Evolutionary conservation across 2,888 invertebrate species (phyloP).

Genomic region (Lithophane leautieri): DNA sequence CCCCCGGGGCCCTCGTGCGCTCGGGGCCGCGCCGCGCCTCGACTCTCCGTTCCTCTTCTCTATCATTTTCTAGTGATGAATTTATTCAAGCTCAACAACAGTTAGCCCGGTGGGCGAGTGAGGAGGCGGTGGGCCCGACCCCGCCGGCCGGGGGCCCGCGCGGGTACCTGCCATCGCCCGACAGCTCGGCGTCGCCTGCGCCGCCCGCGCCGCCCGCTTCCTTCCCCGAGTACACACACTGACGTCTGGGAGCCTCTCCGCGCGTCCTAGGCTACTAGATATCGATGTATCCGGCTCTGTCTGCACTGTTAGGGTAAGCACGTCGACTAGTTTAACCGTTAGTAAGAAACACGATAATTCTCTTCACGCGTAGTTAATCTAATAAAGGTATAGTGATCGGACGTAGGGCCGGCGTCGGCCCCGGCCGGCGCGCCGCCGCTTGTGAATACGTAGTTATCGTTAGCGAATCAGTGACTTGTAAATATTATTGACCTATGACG

Average conservation of each 20-base stretch:
- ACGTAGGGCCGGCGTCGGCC: slow-evolving; percentile 69
- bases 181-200: slow-evolving; percentile 84
- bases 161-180: slow-evolving; percentile 86
- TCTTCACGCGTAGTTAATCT: slow-evolving; percentile 81
- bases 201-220: slow-evolving; percentile 87
- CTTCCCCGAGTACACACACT: slow-evolving; percentile 76
- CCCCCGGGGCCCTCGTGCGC: slow-evolving; percentile 26
- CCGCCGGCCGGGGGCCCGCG: slow-evolving; percentile 77
- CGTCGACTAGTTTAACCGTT: slow-evolving; percentile 82
- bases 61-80: slow-evolving; percentile 98
- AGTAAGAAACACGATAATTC: slow-evolving; percentile 81
- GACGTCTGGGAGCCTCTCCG: slow-evolving; percentile 75
- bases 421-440: slow-evolving; percentile 70
- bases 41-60: slow-evolving; percentile 93
- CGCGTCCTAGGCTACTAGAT: slow-evolving; percentile 60
- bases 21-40: slow-evolving; percentile 72
- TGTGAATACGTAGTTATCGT: slow-evolving; percentile 84
- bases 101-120: slow-evolving; percentile 98
- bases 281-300: slow-evolving; percentile 75
- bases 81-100: slow-evolving; percentile 99
- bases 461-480: slow-evolving; percentile 83
- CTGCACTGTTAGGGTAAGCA: slow-evolving; percentile 81
- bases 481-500: slow-evolving; percentile 80
- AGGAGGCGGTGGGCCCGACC: slow-evolving; percentile 92
- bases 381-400: slow-evolving; percentile 76